Percentiles rank a stretch among this genome's conserved stretches.
Evolutionary conservation across 2,797 vertebrate species (phyloP).

Genomic region (Sebastes steindachneri): DNA sequence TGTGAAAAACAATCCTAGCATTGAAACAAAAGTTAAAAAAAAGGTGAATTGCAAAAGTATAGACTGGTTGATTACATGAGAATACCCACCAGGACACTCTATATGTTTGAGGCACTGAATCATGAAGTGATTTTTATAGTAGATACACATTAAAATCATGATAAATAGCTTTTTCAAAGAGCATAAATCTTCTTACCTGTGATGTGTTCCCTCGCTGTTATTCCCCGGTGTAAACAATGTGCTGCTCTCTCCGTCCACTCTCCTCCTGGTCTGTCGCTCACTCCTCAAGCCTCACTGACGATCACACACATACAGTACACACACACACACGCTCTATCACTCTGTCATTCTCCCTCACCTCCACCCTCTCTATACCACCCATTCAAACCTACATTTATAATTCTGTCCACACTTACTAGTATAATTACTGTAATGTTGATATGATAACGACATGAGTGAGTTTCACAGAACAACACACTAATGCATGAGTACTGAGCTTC

Average conservation of each 20-base stretch:
- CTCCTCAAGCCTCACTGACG: slow-evolving; percentile 35
- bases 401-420: neutral
- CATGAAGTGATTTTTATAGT: neutral
- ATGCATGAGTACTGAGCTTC: neutral
- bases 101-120: neutral
- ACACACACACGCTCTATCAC: neutral
- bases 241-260: slow-evolving; percentile 37
- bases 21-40: neutral
- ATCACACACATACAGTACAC: slow-evolving; percentile 19
- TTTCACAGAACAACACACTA: neutral
- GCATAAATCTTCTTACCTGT: slow-evolving; percentile 56
- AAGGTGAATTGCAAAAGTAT: neutral
- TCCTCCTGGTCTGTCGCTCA: slow-evolving; percentile 46
- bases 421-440: neutral
- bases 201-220: neutral
- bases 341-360: neutral
- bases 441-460: neutral
- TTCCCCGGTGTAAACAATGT: slow-evolving; percentile 26
- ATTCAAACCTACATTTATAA: slow-evolving; percentile 15
- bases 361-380: neutral
- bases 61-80: neutral
- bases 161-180: slow-evolving; percentile 5
- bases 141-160: neutral
- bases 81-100: neutral
- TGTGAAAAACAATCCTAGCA: neutral